Conservation (phyloP, 1,140 invertebrate species). For the Amyelois transitella region DNA sequence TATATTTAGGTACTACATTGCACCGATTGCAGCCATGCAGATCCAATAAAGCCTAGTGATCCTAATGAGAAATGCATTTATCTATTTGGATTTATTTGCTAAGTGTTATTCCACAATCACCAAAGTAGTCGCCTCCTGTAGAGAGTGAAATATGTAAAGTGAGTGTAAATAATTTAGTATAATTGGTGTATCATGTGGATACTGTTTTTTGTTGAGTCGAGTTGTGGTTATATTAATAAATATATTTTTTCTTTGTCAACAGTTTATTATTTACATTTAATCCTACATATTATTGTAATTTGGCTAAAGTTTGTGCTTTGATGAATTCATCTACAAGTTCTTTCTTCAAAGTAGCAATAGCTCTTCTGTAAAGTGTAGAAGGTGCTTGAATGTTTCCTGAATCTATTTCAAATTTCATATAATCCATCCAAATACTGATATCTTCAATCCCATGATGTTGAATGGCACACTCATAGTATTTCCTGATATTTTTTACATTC, state of each 20-base stretch:
- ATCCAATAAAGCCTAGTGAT: slow-evolving; percentile 25
- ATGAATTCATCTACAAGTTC: slow-evolving; percentile 61
- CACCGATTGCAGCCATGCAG: slow-evolving; percentile 73
- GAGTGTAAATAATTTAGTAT: slow-evolving; percentile 69
- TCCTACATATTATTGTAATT: slow-evolving; percentile 35
- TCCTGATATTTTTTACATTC: slow-evolving; percentile 45
- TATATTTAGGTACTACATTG: slow-evolving; percentile 86
- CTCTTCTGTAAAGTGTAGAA: slow-evolving; percentile 54
- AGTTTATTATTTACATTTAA: slow-evolving; percentile 24
- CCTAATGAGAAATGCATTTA: slow-evolving; percentile 57
- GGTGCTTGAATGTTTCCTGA: slow-evolving; percentile 37
- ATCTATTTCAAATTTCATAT: slow-evolving; percentile 56
- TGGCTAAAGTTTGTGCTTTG: slow-evolving; percentile 50
- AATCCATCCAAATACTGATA: slow-evolving; percentile 54
- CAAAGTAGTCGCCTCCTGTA: slow-evolving; percentile 63
- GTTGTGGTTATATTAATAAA: slow-evolving; percentile 60
- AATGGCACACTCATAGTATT: slow-evolving; percentile 53
- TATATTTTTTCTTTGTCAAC: slow-evolving; percentile 57
- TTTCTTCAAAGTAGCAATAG: slow-evolving; percentile 50
- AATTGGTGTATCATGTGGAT: slow-evolving; percentile 64
- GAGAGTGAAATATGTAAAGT: slow-evolving; percentile 50
- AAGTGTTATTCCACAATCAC: slow-evolving; percentile 69
- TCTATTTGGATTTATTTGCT: slow-evolving; percentile 60
- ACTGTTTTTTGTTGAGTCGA: slow-evolving; percentile 56
- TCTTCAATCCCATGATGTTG: slow-evolving; percentile 52